Percentiles rank a stretch among this genome's conserved stretches.
Conservation (phyloP, 2,113 vertebrate species). For the Chaetodon trifascialis region DNA sequence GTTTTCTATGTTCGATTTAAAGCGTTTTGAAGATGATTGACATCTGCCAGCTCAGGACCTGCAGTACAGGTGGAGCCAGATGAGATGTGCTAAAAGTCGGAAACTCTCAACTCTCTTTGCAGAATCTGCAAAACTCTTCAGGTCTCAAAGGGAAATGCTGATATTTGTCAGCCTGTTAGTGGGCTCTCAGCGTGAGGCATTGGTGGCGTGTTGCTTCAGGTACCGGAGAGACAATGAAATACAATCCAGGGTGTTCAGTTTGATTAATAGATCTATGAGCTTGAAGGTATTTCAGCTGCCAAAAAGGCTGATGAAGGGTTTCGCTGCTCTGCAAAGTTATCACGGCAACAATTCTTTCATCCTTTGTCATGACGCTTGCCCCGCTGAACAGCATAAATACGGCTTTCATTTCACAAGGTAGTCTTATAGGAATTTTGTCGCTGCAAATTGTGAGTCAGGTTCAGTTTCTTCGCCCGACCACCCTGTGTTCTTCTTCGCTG, state of each 20-base stretch:
- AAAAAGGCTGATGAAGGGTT: background rate
- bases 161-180: background rate
- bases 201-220: background rate
- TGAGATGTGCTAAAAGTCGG: background rate
- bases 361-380: background rate
- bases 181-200: background rate
- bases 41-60: too few species aligned
- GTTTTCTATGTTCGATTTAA: background rate
- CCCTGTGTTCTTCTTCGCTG: background rate
- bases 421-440: background rate
- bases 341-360: background rate
- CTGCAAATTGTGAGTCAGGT: too few species aligned
- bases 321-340: background rate
- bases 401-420: background rate
- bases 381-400: background rate
- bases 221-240: background rate
- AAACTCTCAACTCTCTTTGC: background rate
- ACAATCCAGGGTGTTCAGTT: background rate
- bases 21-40: too few species aligned
- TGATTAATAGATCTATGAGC: background rate
- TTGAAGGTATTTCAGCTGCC: slow-evolving; percentile 7
- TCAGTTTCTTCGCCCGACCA: background rate
- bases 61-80: background rate
- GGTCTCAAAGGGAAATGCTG: background rate
- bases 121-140: background rate